Conservation (phyloP, 2,888 invertebrate genomes). For the Schizaphis graminum region DNA sequence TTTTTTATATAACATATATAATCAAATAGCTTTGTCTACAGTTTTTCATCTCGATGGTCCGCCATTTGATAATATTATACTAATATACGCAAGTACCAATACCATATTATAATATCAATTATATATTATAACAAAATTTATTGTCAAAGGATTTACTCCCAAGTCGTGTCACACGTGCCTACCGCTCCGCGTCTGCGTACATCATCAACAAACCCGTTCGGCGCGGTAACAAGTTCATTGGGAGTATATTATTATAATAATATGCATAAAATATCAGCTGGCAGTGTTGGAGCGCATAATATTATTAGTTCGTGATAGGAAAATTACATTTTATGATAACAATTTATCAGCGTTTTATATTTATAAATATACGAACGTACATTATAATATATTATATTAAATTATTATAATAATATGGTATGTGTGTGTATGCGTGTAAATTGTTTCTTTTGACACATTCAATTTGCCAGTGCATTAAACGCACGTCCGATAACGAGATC, state of each 20-base stretch:
- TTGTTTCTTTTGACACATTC: slow-evolving; percentile 26
- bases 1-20: not conserved
- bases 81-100: not conserved
- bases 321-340: slow-evolving; percentile 54
- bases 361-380: not conserved
- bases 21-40: no score
- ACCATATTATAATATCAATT: no score
- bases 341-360: slow-evolving; percentile 5
- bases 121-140: no score
- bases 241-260: not conserved
- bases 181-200: not conserved
- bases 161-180: slow-evolving; percentile 34
- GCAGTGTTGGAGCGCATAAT: slow-evolving; percentile 4
- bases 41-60: no score
- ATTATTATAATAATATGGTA: not conserved
- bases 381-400: slow-evolving; percentile 15
- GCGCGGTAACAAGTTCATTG: slow-evolving; percentile 31
- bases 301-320: slow-evolving; percentile 51
- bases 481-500: slow-evolving; percentile 37
- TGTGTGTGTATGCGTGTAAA: not conserved
- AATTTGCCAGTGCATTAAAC: slow-evolving; percentile 47
- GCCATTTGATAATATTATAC: not conserved
- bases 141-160: slow-evolving; percentile 28
- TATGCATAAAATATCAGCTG: not conserved
- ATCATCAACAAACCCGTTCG: slow-evolving; percentile 30